phyloP scores from a whole-genome alignment of 1,140 invertebrate genomes.

The Diploscapter pachys region DNA sequence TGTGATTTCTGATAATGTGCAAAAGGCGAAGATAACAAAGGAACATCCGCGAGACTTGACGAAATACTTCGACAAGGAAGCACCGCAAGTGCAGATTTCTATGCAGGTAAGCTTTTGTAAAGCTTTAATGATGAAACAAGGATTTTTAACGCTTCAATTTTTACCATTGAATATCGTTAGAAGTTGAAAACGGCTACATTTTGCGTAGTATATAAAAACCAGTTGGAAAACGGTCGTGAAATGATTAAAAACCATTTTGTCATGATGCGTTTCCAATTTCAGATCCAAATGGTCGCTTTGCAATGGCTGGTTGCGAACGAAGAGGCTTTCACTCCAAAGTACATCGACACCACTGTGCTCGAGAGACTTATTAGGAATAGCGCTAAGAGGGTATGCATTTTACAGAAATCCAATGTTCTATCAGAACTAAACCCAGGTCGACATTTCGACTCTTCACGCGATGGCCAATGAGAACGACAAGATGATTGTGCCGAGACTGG shows the following conservation, averaged over 20 bases:
- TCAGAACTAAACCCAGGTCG: constrained; percentile 21
- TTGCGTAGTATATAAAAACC: background rate
- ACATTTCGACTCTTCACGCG: constrained; percentile 23
- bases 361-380: constrained; percentile 35
- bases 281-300: constrained; percentile 40
- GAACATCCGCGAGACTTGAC: constrained; percentile 14
- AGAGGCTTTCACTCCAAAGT: constrained; percentile 27
- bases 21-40: constrained; percentile 30
- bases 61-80: constrained; percentile 24
- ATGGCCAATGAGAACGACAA: constrained; percentile 34
- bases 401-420: constrained; percentile 1
- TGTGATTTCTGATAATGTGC: constrained; percentile 39
- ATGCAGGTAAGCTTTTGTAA: constrained; percentile 27
- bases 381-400: constrained; percentile 14
- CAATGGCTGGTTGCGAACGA: constrained; percentile 41
- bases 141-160: constrained; percentile 13
- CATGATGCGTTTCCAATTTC: constrained; percentile 18
- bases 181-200: too few relatives aligned
- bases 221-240: background rate
- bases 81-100: constrained; percentile 15
- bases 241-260: background rate
- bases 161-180: background rate
- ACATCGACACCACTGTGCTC: constrained; percentile 36
- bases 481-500: constrained; percentile 27
- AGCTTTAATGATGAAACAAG: background rate